Evolutionary conservation across 92 coral and sea anemone genomes (phyloP), one percentile per base, ranked within the genome.

Genomic region (Zoanthus solanderi): DNA sequence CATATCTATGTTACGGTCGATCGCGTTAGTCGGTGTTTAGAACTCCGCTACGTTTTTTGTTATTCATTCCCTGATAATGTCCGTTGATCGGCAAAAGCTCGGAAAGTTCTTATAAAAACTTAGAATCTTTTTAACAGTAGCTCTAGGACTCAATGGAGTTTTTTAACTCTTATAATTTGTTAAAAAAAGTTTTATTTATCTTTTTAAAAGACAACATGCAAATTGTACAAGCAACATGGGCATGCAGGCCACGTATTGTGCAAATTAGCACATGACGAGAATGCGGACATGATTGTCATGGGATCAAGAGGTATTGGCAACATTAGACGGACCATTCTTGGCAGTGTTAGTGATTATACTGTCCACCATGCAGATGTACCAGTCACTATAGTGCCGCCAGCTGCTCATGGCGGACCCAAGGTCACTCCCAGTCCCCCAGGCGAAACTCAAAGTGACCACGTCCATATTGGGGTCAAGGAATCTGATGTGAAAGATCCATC

Each of bases 231-330:
- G 23, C 58, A 81, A 81, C 37, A 92, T 23, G 23, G 23, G 23
- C 23, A 23, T 23, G 23, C 23, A 28, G 99, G 99, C 6, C 87
- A 92, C 48, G 93, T 89, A 34, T 89, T 97, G 14, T 97, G 99
- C 78, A 87, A 96, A 16, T 85, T 88, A 18, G 97, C 42, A 34
- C 42, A 34, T 34, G 42, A 34, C 42, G 94, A 92, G 69, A 87
- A 92, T 7, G 99, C 91, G 7, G 96, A 90, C 60, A 53, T 92
- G 75, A 90, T 97, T 31, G 86, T 97, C 58, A 90, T 97, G 84
- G 99, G 98, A 30, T 86, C 93, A 67, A 92, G 98, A 57, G 98
- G 99, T 46, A 87, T 92, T 88, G 98, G 99, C 4, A 91, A 92
- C 42, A 83, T 97, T 7, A 91, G 96, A 45, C 97, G 99, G 44